Percentiles rank a stretch among this genome's conserved stretches.
Conservation (phyloP, 2,888 invertebrate genomes). For the Apodemia zela region DNA sequence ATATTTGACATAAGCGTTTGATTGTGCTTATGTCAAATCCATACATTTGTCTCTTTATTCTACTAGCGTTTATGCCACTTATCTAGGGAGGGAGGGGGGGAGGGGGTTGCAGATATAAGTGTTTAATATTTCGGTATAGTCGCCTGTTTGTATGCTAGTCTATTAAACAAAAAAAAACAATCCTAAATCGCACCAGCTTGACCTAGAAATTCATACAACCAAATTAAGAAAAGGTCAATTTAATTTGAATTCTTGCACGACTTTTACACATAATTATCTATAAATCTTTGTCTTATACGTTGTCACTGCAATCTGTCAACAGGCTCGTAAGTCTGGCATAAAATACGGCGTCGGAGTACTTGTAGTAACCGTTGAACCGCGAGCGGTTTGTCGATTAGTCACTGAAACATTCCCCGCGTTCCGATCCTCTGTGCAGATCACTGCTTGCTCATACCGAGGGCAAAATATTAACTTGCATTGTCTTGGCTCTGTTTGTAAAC, state of each 20-base stretch:
- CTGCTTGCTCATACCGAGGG: slow-evolving; percentile 32
- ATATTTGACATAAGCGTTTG: too few relatives aligned
- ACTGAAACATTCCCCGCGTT: slow-evolving; percentile 68
- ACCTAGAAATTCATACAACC: too few relatives aligned
- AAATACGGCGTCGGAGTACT: slow-evolving; percentile 38
- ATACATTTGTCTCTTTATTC: too few relatives aligned
- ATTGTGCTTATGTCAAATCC: too few relatives aligned
- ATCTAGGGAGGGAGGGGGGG: too few relatives aligned
- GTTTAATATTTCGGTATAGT: too few relatives aligned
- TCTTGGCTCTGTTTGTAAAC: not conserved
- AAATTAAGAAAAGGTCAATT: not conserved
- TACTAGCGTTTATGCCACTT: too few relatives aligned
- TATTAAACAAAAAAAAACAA: too few relatives aligned
- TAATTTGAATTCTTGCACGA: not conserved
- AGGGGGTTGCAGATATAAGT: too few relatives aligned
- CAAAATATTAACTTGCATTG: slow-evolving; percentile 21
- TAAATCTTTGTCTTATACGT: slow-evolving; percentile 21
- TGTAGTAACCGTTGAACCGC: slow-evolving; percentile 43
- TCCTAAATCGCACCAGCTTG: too few relatives aligned
- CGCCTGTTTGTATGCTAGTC: too few relatives aligned
- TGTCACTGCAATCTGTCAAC: slow-evolving; percentile 38
- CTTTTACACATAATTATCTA: not conserved
- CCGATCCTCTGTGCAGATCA: slow-evolving; percentile 48
- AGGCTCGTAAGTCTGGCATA: slow-evolving; percentile 35
- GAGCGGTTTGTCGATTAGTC: slow-evolving; percentile 64